Evolutionary conservation across 2,888 invertebrate species (phyloP).

Genomic region (Steinernema hermaphroditum): DNA sequence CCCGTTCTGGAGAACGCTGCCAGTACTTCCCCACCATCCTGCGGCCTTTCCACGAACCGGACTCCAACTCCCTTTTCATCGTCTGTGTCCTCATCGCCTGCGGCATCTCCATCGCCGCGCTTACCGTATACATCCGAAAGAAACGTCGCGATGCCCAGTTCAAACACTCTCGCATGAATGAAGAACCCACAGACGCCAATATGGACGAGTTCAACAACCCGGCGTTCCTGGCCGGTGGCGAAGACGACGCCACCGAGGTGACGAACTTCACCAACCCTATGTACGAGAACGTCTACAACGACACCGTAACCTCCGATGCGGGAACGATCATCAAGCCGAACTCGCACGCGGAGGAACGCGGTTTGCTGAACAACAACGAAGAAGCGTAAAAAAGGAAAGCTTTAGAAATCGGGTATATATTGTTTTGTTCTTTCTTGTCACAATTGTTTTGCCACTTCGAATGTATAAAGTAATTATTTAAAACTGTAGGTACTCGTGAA

Average conservation of each 20-base stretch:
- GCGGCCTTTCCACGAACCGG: not conserved
- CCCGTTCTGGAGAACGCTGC: slow-evolving; percentile 39
- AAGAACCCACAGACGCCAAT: slow-evolving; percentile 39
- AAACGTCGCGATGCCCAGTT: slow-evolving; percentile 35
- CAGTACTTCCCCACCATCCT: slow-evolving; percentile 29
- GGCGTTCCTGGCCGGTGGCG: slow-evolving; percentile 45
- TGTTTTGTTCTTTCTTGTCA: slow-evolving; percentile 34
- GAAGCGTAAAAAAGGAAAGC: slow-evolving; percentile 8
- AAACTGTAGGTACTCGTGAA: no score
- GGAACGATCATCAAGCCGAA: slow-evolving; percentile 35
- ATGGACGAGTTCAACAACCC: slow-evolving; percentile 46
- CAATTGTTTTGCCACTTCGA: slow-evolving; percentile 32
- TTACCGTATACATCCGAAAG: slow-evolving; percentile 8
- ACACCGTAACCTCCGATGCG: slow-evolving; percentile 42
- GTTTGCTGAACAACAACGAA: not conserved
- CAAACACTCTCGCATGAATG: slow-evolving; percentile 42
- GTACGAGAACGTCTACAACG: slow-evolving; percentile 51
- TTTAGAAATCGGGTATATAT: slow-evolving; percentile 22
- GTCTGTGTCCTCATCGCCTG: slow-evolving; percentile 13
- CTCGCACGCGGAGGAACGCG: slow-evolving; percentile 19
- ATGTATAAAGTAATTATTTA: slow-evolving; percentile 4
- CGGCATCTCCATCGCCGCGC: not conserved
- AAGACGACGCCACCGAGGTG: slow-evolving; percentile 43
- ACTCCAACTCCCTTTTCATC: slow-evolving; percentile 2
- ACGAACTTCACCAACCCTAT: slow-evolving; percentile 51